These are phyloP conservation scores for Corticium candelabrum DNA, from an alignment of 37 sponge, comb jelly and placozoan species.

Conservation along the genomic window DNA sequence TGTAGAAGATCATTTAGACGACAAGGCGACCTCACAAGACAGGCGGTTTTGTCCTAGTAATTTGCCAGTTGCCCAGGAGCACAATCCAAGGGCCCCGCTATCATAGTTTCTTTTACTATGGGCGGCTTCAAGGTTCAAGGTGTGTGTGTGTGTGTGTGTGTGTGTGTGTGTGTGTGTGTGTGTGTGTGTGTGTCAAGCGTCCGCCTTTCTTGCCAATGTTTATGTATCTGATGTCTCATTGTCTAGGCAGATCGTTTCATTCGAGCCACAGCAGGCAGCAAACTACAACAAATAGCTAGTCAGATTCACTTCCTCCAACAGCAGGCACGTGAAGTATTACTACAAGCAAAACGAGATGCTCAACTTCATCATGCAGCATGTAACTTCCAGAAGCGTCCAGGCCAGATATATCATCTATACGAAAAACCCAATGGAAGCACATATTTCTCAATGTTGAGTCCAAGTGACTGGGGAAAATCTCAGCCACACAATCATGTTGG, in stretches of 20 bases:
- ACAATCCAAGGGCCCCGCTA: no score
- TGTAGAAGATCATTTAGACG: no score
- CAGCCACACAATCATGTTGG: conserved; percentile 45
- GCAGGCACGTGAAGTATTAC: conserved; percentile 58
- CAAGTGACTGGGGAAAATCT: conserved; percentile 53
- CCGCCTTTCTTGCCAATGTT: no score
- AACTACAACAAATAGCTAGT: conserved; percentile 59
- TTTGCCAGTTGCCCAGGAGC: no score
- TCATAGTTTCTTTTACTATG: no score
- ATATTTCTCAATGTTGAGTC: conserved; percentile 75
- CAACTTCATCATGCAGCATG: conserved; percentile 72
- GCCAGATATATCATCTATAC: conserved; percentile 78
- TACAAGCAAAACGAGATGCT: conserved; percentile 35
- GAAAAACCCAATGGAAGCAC: conserved; percentile 29
- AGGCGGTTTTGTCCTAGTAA: no score
- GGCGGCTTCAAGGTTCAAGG: no score
- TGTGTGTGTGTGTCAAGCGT: no score
- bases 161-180: neutral
- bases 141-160: no score
- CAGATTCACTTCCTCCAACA: conserved; percentile 59
- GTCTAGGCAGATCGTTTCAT: conserved; percentile 58
- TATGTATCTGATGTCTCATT: no score
- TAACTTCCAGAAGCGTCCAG: conserved; percentile 77
- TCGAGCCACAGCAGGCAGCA: conserved; percentile 49
- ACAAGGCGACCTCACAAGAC: no score